Evolutionary conservation across 2,888 invertebrate species (phyloP).

Genomic region (Ptilodon capucinus): DNA sequence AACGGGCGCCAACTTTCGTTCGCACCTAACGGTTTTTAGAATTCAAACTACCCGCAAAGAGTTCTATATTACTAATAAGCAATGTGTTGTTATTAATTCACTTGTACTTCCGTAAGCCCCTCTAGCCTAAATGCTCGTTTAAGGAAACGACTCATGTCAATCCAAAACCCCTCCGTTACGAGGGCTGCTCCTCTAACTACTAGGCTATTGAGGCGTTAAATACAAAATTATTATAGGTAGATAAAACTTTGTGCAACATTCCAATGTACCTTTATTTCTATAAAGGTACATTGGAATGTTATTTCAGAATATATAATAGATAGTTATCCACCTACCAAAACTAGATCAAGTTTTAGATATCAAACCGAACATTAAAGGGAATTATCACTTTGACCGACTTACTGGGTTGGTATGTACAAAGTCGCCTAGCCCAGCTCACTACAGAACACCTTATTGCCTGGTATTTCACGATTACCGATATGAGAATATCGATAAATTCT

Average conservation of each 20-base stretch:
- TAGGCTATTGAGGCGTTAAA: no score
- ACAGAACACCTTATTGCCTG: conserved; percentile 22
- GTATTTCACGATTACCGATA: conserved; percentile 36
- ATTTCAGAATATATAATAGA: background rate
- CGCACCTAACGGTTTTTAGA: background rate
- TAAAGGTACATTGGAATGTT: no score
- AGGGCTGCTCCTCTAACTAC: no score
- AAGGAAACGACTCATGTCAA: no score
- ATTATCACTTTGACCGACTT: conserved; percentile 13
- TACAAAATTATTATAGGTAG: no score
- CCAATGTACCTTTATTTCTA: background rate
- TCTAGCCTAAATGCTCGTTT: no score
- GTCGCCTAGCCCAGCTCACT: conserved; percentile 21
- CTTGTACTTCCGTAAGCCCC: no score
- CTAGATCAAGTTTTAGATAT: background rate
- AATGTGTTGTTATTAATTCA: no score
- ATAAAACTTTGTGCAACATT: background rate
- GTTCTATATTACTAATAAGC: no score
- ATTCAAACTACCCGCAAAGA: background rate
- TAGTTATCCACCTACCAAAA: background rate
- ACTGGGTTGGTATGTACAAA: conserved; percentile 4
- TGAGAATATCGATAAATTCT: conserved; percentile 23
- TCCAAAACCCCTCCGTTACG: no score
- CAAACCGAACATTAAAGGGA: background rate
- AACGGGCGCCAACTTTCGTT: background rate